Evolutionary conservation across 2,888 invertebrate genomes (phyloP), one percentile per base, ranked within the genome.

Genomic region (Scrobipalpa atriplicella): DNA sequence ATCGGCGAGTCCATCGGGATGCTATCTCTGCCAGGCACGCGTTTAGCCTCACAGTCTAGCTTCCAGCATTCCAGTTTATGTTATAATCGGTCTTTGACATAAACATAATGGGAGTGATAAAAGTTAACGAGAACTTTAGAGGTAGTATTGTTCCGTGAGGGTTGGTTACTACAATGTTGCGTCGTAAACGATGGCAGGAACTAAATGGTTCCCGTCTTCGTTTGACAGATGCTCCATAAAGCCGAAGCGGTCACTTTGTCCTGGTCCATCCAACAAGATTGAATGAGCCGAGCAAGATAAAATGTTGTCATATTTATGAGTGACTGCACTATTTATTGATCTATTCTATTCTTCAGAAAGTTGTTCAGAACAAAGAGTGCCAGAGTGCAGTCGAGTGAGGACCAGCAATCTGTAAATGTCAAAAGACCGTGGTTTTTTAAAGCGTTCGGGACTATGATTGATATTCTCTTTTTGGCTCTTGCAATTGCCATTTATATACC

Each of bases 201-300:
- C 85, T 82, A 86, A 89, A 87, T 86, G 81, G 84, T 78, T 76
- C 79, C 79, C 73, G 79, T 81, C 80, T 77, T 76, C 78, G 79
- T 82, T 81, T 86, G 84, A 87, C 79, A 80, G 86, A 89, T 89
- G 82, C 86, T 75, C 80, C 78, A 81, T 86, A 86, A 86, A 87
- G 74, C 78, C 73, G 70, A 72, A 74, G 70, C 70, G 63, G 52
- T 63, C 72, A 76, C 75, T 78, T 77, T 74, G 81, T 82, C 80
- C 78, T 74, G 21, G 51, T 63, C 51, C 75, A 72, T 71, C 75
- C 74, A 75, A 76, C 75, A 76, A 78, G 75, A 75, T 80, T 78
- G 78, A 82, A 85, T 81, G 82, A 78, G 70, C 78, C 69, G 66
- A 66, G 66, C 75, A 75, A 80, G 84, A 87, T 85, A 77, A 75